Conservation (phyloP, 2,113 vertebrate genomes). For the Mesitornis unicolor region DNA sequence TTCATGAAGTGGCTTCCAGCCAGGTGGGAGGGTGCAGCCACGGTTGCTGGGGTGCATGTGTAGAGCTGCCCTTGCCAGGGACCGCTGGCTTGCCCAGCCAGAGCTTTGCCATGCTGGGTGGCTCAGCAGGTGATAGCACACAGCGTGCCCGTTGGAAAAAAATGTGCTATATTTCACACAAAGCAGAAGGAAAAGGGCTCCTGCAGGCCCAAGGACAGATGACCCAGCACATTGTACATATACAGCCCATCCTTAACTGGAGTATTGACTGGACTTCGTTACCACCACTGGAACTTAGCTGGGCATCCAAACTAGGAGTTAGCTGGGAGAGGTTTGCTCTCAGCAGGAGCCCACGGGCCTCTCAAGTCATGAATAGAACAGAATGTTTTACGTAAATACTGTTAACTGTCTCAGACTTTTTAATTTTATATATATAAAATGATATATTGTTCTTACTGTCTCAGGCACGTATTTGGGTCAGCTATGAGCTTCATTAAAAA, state of each 20-base stretch:
- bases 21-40: background rate
- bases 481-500: background rate
- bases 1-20: background rate
- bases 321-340: background rate
- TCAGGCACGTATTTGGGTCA: background rate
- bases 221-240: fast-evolving
- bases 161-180: background rate
- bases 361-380: background rate
- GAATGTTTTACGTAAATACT: background rate
- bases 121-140: background rate
- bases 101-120: background rate
- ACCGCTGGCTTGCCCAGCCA: background rate
- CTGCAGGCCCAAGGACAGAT: background rate
- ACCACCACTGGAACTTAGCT: background rate
- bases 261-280: background rate
- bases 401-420: background rate
- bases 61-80: background rate
- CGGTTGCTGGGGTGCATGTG: background rate
- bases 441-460: background rate
- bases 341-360: background rate
- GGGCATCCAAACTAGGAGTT: background rate
- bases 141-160: background rate
- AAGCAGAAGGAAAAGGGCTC: background rate
- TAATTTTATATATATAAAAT: background rate
- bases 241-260: background rate